Base-by-base conservation (phyloP, 64 coral and sea anemone genomes). In the Cladopsammia gracilis region DNA sequence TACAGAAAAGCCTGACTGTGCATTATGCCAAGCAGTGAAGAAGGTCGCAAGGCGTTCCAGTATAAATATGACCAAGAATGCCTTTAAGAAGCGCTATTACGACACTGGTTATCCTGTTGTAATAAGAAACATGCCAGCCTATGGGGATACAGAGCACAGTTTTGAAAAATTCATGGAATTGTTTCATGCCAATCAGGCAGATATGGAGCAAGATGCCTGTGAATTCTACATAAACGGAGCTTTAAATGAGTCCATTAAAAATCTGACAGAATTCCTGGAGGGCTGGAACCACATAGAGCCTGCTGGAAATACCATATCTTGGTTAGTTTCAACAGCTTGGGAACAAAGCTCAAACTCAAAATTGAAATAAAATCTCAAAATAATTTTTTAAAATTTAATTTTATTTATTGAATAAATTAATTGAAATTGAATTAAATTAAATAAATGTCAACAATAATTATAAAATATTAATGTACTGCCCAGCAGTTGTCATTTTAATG, bases 81-180 rank as follows among this genome's bases (percentile, higher is more conserved):
- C 64, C 68, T 97, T 97, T 82, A 97, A 97, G 88, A 85, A 82
- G 23, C 75, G 90, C 15, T 97, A 81, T 52, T 97, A 93, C 88
- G 83, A 94, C 49, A 93, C 88, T 42, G 92, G 88, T 0, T 87
- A 68, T 4, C 94, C 96, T 83, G 96, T 97, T 8, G 79, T 91
- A 26, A 76, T 97, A 14, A 81, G 62, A 20, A 87, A 94, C 46
- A 93, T 97, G 58, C 82, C 87, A 57, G 92, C 64, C 7, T 97
- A 97, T 91, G 62, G 74, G 23, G 82, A 93, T 74, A 19, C 20
- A 19, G 70, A 67, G 49, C 92, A 97, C 54, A 88, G 76, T 47
- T 93, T 93, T 77, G 96, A 94, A 58, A 92, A 86, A 43, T 72
- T 97, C 45, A 84, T 91, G 73, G 71, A 73, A 62, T 60, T 91